These are phyloP conservation scores for Euplagia quadripunctaria DNA, from an alignment of 2,888 invertebrate species.

Conservation along the genomic window DNA sequence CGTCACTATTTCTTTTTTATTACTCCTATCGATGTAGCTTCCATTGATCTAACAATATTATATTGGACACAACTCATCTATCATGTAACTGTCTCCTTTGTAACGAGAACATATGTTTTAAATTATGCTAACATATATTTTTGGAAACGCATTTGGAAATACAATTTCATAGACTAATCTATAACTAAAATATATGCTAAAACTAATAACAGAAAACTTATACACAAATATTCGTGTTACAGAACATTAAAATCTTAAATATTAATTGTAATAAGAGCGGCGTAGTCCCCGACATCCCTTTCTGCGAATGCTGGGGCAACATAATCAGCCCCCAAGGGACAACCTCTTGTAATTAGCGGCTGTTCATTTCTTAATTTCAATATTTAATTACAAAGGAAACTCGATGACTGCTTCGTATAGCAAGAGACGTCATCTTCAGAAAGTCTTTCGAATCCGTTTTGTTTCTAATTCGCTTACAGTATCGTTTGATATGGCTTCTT, in stretches of 20 bases:
- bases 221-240: constrained; percentile 49
- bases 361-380: constrained; percentile 89
- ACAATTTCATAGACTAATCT: background rate
- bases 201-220: constrained; percentile 36
- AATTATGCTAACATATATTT: constrained; percentile 38
- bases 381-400: constrained; percentile 88
- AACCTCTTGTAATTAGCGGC: constrained; percentile 87
- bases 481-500: constrained; percentile 75
- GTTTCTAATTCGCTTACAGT: constrained; percentile 78
- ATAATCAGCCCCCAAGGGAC: constrained; percentile 86
- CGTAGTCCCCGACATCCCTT: constrained; percentile 77
- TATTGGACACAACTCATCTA: constrained; percentile 43
- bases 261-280: constrained; percentile 81
- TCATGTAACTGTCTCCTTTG: constrained; percentile 40
- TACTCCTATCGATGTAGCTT: constrained; percentile 60
- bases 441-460: constrained; percentile 79
- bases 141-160: background rate
- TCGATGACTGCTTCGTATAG: constrained; percentile 81
- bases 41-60: constrained; percentile 56
- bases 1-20: constrained; percentile 76
- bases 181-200: constrained; percentile 11
- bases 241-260: constrained; percentile 80
- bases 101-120: constrained; percentile 44
- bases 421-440: constrained; percentile 86
- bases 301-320: constrained; percentile 79